phyloP scores from a whole-genome alignment of 1,140 invertebrate genomes.

The Drosophila serrata region DNA sequence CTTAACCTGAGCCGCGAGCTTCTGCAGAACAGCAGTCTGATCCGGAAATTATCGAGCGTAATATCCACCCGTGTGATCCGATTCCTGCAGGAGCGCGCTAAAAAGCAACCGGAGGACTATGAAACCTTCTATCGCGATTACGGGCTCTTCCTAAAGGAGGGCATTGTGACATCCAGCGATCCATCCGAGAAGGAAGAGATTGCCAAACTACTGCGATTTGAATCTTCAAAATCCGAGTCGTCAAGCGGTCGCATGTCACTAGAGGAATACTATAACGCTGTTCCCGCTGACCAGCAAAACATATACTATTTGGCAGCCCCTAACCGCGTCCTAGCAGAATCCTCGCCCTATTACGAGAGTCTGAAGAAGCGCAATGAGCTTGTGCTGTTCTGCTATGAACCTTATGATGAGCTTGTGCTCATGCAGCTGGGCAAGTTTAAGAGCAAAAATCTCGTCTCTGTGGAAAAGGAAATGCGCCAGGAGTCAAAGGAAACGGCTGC shows the following conservation, averaged over 20 bases:
- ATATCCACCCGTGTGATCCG: slow-evolving; percentile 94
- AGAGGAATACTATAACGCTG: slow-evolving; percentile 93
- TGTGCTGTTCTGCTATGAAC: slow-evolving; percentile 98
- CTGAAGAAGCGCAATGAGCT: slow-evolving; percentile 94
- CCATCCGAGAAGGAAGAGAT: slow-evolving; percentile 96
- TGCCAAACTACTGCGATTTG: slow-evolving; percentile 95
- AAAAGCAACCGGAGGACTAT: slow-evolving; percentile 94
- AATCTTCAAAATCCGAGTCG: slow-evolving; percentile 92
- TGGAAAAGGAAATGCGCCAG: slow-evolving; percentile 97
- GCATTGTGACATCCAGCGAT: slow-evolving; percentile 94
- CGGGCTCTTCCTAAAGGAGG: slow-evolving; percentile 97
- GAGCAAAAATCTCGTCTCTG: slow-evolving; percentile 92
- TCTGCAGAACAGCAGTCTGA: slow-evolving; percentile 96
- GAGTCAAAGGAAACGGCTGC: slow-evolving; percentile 87
- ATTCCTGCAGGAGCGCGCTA: slow-evolving; percentile 94
- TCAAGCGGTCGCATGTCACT: slow-evolving; percentile 91
- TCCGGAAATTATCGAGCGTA: slow-evolving; percentile 93
- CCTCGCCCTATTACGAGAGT: slow-evolving; percentile 97
- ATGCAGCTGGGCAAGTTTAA: slow-evolving; percentile 95
- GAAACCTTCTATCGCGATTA: slow-evolving; percentile 96
- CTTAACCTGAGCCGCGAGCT: slow-evolving; percentile 98
- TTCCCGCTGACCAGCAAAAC: slow-evolving; percentile 92
- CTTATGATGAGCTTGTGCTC: slow-evolving; percentile 97
- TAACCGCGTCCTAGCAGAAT: slow-evolving; percentile 95
- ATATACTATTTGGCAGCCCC: slow-evolving; percentile 98